phyloP scores from a whole-genome alignment of 2,797 vertebrate species.

The Loris lydekkerianus region DNA sequence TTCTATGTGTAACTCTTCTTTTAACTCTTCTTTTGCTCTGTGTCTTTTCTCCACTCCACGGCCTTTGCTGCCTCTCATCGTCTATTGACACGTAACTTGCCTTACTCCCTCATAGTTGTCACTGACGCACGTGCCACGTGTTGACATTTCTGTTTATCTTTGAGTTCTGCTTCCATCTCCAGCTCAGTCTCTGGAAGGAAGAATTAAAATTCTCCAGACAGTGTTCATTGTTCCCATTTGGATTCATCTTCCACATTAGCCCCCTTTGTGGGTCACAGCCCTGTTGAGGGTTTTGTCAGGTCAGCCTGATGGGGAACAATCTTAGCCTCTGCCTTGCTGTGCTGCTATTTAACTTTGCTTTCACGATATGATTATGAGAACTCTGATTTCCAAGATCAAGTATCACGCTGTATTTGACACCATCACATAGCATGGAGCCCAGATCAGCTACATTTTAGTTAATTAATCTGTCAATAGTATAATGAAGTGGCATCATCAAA shows the following conservation, averaged over 20 bases:
- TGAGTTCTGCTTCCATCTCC: not conserved
- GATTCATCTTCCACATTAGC: not conserved
- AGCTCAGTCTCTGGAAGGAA: not conserved
- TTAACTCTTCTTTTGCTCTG: not conserved
- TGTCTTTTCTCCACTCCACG: not conserved
- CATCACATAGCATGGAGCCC: not conserved
- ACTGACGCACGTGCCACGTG: not conserved
- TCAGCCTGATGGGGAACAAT: not conserved
- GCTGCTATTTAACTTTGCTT: not conserved
- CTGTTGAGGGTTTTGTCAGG: not conserved
- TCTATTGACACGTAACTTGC: not conserved
- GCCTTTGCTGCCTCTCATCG: not conserved
- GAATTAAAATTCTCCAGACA: not conserved
- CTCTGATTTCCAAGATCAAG: not conserved
- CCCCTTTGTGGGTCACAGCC: not conserved
- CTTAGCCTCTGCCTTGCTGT: not conserved
- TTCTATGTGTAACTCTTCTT: not conserved
- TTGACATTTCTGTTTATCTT: not conserved
- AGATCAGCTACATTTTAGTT: not conserved
- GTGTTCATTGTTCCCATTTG: not conserved
- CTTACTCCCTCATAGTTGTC: not conserved
- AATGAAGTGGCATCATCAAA: not conserved
- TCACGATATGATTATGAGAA: not conserved
- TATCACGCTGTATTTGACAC: not conserved
- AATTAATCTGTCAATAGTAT: not conserved